Base-by-base conservation (phyloP, 1,140 invertebrate species). In the Ridgeia piscesae region DNA sequence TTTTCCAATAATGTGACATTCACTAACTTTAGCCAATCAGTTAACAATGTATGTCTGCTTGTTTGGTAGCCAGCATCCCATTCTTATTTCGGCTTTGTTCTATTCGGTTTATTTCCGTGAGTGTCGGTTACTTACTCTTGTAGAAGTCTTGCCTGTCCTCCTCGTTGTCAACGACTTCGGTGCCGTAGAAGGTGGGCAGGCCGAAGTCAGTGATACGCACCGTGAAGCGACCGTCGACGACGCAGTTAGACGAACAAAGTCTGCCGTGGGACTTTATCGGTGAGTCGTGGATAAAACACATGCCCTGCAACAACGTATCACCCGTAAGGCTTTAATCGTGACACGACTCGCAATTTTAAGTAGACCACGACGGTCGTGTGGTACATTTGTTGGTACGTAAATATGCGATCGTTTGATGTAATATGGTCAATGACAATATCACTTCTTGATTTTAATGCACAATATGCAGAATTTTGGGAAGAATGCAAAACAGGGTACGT, bases 171-270 rank as follows among this genome's bases (percentile, higher is more conserved):
- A 34, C 35, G 89, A 34, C 34, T 14, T 90, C 34, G 6, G 89
- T 33, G 92, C 92, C 89, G 35, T 93, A 88, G 88, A 93, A 58
- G 34, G 89, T 91, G 6, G 92, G 92, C 8, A 92, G 94, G 88
- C 89, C 94, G 92, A 91, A 99, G 95, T 99, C 98, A 0, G 98
- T 98, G 77, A 99, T 98, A 97, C 99, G 99, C 0, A 99, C 96
- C 0, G 99, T 98, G 95, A 99, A 99, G 42, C 98, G 97, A 21
- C 98, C 98, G 94, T 99, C 98, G 0, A 99, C 98, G 0, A 99
- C 98, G 95, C 99, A 99, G 95, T 99, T 99, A 42, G 98, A 98
- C 0, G 99, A 99, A 94, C 98, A 99, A 27, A 99, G 96, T 94
- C 97, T 97, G 0, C 99, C 99, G 95, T 99, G 99, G 27, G 97